A percentile compares a stretch with the other conserved stretches of the same genome.
phyloP scores from a whole-genome alignment of 2,797 vertebrate genomes.

The Lithobates sylvaticus region DNA sequence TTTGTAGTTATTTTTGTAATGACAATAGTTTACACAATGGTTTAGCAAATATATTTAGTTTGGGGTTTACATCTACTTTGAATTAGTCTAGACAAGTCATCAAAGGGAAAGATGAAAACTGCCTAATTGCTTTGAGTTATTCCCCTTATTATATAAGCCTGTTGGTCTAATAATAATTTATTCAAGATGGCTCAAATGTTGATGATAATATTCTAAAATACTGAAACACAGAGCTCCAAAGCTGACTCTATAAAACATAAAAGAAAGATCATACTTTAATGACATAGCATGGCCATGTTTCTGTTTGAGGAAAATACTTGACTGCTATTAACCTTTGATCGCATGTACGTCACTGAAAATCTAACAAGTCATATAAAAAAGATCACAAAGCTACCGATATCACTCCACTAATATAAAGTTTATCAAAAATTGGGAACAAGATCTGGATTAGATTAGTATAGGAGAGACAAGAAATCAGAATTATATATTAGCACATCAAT shows the following conservation, averaged over 20 bases:
- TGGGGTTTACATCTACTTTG: too few species aligned
- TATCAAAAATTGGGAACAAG: neutral
- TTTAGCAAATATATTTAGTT: too few species aligned
- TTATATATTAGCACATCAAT: neutral
- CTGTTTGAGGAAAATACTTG: neutral
- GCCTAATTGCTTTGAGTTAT: neutral
- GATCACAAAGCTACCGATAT: neutral
- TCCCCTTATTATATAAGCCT: neutral
- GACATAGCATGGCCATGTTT: neutral
- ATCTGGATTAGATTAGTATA: conserved; percentile 11
- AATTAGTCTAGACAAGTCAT: too few species aligned
- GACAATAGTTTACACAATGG: too few species aligned
- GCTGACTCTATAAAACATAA: neutral
- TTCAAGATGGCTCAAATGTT: neutral
- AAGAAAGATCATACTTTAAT: neutral
- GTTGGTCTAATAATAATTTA: neutral
- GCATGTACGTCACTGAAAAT: neutral
- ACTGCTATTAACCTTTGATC: neutral
- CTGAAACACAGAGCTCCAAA: neutral
- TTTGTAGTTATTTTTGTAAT: too few species aligned
- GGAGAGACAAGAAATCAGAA: neutral
- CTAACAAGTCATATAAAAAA: neutral
- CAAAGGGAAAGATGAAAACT: too few species aligned
- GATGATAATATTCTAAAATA: neutral
- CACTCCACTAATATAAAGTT: neutral